phyloP scores from a whole-genome alignment of 1,140 invertebrate genomes.

The Lepidurus arcticus region DNA sequence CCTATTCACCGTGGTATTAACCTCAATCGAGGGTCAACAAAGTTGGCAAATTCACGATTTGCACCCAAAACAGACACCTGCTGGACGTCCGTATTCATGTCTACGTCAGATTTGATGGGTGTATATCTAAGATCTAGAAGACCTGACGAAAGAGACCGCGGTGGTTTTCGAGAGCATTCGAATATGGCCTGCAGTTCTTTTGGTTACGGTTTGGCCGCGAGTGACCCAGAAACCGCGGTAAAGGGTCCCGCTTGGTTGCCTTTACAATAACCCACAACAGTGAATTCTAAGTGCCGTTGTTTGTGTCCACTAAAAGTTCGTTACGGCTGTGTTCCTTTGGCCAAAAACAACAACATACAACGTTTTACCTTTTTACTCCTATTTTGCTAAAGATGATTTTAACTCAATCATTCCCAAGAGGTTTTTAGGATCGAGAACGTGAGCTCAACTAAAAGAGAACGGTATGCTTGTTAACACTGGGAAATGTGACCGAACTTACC shows the following conservation, averaged over 20 bases:
- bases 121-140: too few relatives aligned
- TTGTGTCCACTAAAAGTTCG: neutral
- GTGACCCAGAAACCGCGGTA: slow-evolving; percentile 16
- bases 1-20: too few relatives aligned
- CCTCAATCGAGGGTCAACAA: too few relatives aligned
- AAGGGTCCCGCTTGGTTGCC: neutral
- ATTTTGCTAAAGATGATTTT: neutral
- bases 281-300: neutral
- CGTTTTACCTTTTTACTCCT: neutral
- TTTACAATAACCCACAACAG: slow-evolving; percentile 5
- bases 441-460: neutral
- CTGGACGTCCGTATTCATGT: too few relatives aligned
- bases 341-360: neutral
- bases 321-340: neutral
- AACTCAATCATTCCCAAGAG: neutral
- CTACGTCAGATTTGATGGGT: too few relatives aligned
- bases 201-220: slow-evolving; percentile 20
- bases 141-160: neutral
- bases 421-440: neutral
- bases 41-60: too few relatives aligned
- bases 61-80: too few relatives aligned
- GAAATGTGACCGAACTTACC: neutral
- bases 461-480: neutral
- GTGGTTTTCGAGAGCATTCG: slow-evolving; percentile 3
- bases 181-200: slow-evolving; percentile 5